Conservation (phyloP, 2,888 invertebrate species). For the Ophion slaviceki region DNA sequence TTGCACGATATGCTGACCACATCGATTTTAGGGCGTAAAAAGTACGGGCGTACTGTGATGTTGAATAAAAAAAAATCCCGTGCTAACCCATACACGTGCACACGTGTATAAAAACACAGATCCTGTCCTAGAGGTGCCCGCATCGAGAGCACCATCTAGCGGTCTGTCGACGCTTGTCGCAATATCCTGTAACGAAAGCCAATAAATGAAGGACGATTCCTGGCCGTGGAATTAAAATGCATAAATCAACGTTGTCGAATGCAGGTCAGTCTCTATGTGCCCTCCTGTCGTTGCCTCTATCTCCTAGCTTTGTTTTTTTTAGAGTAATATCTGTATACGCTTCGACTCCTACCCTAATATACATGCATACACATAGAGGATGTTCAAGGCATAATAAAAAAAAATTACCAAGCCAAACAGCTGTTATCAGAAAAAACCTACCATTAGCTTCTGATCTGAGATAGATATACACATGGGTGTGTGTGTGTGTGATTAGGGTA, state of each 20-base stretch:
- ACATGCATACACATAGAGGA: neutral
- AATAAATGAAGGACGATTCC: conserved; percentile 79
- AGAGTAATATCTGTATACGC: conserved; percentile 47
- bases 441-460: no score
- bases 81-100: conserved; percentile 2
- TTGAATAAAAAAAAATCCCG: conserved; percentile 43
- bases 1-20: conserved; percentile 39
- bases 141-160: conserved; percentile 25
- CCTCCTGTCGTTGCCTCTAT: conserved; percentile 68
- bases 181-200: conserved; percentile 80
- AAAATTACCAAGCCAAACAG: neutral
- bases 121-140: neutral
- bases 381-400: neutral
- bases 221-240: conserved; percentile 79
- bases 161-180: conserved; percentile 76
- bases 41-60: conserved; percentile 12
- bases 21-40: neutral
- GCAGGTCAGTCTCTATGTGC: conserved; percentile 67
- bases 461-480: no score
- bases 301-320: conserved; percentile 26
- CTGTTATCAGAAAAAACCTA: no score
- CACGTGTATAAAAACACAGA: neutral
- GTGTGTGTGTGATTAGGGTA: no score
- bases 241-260: conserved; percentile 77
- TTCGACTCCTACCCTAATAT: conserved; percentile 2